Base-by-base conservation (phyloP, 2,888 invertebrate species). In the Drosophila subquinaria region DNA sequence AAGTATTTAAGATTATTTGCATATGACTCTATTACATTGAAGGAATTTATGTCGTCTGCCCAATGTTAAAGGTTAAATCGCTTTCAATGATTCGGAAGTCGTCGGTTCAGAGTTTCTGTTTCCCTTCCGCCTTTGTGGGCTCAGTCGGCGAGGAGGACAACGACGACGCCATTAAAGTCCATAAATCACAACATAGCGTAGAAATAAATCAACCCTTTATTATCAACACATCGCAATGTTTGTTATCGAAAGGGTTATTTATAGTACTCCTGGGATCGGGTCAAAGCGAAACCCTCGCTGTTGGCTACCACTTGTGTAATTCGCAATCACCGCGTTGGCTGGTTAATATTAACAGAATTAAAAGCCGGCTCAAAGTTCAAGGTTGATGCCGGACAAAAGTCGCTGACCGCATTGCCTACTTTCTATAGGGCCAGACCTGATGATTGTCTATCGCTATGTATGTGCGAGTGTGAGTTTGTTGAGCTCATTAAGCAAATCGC, bases 181-280 rank as follows among this genome's bases (percentile, higher is more conserved):
- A 86, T 86, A 86, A 86, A 86, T 86, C 86, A 86, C 86, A 84
- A 73, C 87, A 80, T 82, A 73, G 89, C 87, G 83, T 87, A 87
- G 84, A 86, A 86, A 86, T 86, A 86, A 86, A 86, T 86, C 86
- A 86, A 86, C 87, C 89, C 89, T 87, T 86, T 86, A 86, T 86
- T 86, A 86, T 86, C 86, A 86, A 88, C 86, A 86, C 89, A 88
- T 86, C 87, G 86, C 87, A 88, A 88, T 89, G 87, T 83, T 88
- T 88, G 89, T 86, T 86, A 86, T 86, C 86, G 86, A 88, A 82
- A 86, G 86, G 87, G 87, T 86, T 86, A 86, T 86, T 86, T 86
- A 86, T 86, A 88, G 86, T 88, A 71, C 86, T 82, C 87, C 53
- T 47, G 89, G 89, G 86, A 86, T 61, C 43, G 45, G 48, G 52